Evolutionary conservation across 1,140 invertebrate species (phyloP), one percentile per base, ranked within the genome.

Genomic region (Proctacanthus coquilletti): DNA sequence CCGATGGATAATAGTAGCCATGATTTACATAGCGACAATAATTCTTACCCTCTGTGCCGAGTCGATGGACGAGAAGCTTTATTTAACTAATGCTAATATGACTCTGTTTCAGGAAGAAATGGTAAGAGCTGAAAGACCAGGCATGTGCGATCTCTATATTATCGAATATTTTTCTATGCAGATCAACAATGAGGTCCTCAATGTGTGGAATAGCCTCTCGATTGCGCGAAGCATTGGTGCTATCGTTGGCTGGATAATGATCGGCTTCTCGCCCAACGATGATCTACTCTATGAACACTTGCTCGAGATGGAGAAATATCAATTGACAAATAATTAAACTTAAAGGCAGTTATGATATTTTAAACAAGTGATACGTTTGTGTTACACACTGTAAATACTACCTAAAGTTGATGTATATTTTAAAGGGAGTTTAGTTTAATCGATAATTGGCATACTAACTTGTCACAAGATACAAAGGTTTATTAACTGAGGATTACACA

Each of bases 271-370:
- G 45, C 51, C 55, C 11, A 43, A 50, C 37, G 52, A 58, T 39
- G 56, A 60, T 37, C 50, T 52, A 45, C 48, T 60, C n/a, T 60
- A 58, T 32, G 52, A 58, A 34, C 53, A 56, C 48, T 49, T 60
- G 36, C 34, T 55, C 27, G 56, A 60, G 38, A 45, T 60, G 35
- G 53, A 51, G 40, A 56, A 55, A 50, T 58, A 58, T 54, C 53
- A 60, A 46, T 47, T 60, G 47, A 57, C 49, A 55, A 60, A 57
- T 57, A 59, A 56, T 56, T 60, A 52, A 58, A 50, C n/a, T n/a
- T n/a, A n/a, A 27, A 27, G 23, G 23, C 23, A 27, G 13, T 27
- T 27, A 27, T 13, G 8, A 13, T 27, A 27, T 27, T 27, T 8
- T 27, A 27, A 27, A 27, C 13, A 27, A 27, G 8, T 9, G 23